Conservation (phyloP, 1,140 invertebrate genomes). For the Muscidifurax raptorellus region DNA sequence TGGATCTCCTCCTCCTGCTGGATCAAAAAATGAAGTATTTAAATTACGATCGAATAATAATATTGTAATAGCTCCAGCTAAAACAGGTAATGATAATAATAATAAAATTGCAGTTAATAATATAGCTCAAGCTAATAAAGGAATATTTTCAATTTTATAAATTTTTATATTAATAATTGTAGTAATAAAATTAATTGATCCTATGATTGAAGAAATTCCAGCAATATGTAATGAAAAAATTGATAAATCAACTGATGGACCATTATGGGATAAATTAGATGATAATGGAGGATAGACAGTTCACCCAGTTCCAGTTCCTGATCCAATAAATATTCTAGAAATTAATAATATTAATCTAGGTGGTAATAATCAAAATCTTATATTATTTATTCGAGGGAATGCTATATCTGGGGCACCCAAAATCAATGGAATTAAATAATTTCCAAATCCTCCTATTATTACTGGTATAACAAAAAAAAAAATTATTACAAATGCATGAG, state of each 20-base stretch:
- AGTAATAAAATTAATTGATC: slow-evolving; percentile 81
- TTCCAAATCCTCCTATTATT: slow-evolving; percentile 87
- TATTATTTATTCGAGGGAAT: slow-evolving; percentile 86
- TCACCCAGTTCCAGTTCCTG: slow-evolving; percentile 81
- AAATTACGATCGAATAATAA: slow-evolving; percentile 80
- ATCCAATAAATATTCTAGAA: slow-evolving; percentile 77
- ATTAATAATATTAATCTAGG: slow-evolving; percentile 79
- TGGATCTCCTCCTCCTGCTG: slow-evolving; percentile 80
- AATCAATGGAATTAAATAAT: slow-evolving; percentile 85
- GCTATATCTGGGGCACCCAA: slow-evolving; percentile 84
- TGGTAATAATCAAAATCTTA: slow-evolving; percentile 84
- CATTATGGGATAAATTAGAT: slow-evolving; percentile 75
- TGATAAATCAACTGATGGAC: slow-evolving; percentile 80
- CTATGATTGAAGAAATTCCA: slow-evolving; percentile 81
- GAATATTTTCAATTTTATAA: slow-evolving; percentile 76
- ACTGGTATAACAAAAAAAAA: slow-evolving; percentile 88
- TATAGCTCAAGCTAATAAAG: slow-evolving; percentile 81
- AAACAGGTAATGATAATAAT: slow-evolving; percentile 81
- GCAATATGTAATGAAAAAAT: slow-evolving; percentile 83
- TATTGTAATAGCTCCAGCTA: slow-evolving; percentile 85
- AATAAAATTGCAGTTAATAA: slow-evolving; percentile 82
- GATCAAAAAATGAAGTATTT: slow-evolving; percentile 82
- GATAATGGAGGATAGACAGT: slow-evolving; percentile 83
- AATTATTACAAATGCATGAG: slow-evolving; percentile 87
- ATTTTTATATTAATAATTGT: slow-evolving; percentile 78